phyloP scores from a whole-genome alignment of 1,140 invertebrate genomes.

The Heterodera carotae region DNA sequence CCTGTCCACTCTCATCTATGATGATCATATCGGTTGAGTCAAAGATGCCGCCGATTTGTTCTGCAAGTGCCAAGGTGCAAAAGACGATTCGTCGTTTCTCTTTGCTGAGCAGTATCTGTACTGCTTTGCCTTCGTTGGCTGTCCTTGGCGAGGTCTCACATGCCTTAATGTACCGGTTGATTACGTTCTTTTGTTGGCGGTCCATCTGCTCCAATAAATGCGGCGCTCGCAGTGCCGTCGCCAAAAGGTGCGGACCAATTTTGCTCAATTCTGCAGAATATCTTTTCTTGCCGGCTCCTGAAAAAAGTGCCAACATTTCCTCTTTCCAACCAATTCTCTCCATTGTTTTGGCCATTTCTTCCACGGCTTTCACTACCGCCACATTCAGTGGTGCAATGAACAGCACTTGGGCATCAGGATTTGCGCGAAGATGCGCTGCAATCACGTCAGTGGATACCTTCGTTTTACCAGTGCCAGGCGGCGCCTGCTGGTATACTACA shows the following conservation, averaged over 20 bases:
- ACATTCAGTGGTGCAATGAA: conserved; percentile 6
- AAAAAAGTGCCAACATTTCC: conserved; percentile 14
- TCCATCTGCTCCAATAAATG: background rate
- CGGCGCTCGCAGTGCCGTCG: background rate
- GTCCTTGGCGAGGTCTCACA: conserved; percentile 16
- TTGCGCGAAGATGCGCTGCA: background rate
- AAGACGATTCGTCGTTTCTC: conserved; percentile 8
- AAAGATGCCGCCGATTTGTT: conserved; percentile 19
- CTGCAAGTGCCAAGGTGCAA: conserved; percentile 5
- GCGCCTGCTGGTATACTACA: background rate
- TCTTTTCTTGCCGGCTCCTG: conserved; percentile 10
- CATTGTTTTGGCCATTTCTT: conserved; percentile 9
- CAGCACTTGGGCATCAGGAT: background rate
- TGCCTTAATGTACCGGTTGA: background rate
- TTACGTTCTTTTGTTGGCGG: background rate
- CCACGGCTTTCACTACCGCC: conserved; percentile 1
- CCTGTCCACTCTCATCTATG: conserved; percentile 9
- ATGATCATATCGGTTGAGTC: background rate
- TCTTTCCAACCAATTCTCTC: conserved; percentile 6
- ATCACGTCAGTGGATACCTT: background rate
- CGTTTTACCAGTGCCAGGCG: conserved; percentile 11
- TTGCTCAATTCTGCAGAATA: background rate
- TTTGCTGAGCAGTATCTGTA: background rate
- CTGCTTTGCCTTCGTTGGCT: conserved; percentile 5
- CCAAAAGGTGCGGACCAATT: background rate